These are phyloP conservation scores for Agrenia bidenticulata DNA, from an alignment of 2,888 invertebrate species.

Conservation along the genomic window DNA sequence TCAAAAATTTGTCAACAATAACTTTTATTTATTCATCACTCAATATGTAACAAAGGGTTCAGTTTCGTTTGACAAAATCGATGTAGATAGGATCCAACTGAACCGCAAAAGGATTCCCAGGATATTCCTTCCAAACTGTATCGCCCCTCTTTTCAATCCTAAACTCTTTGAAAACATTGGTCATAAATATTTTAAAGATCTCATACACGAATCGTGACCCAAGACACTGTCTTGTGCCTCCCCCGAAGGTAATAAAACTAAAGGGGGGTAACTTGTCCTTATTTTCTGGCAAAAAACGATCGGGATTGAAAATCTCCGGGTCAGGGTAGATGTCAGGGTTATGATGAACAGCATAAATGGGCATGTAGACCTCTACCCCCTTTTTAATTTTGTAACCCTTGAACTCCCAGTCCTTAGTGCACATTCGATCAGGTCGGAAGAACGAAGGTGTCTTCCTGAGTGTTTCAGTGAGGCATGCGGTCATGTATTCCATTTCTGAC, in stretches of 20 bases:
- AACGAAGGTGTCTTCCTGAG: conserved; percentile 32
- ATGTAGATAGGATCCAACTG: background rate
- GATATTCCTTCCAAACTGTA: background rate
- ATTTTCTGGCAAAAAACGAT: conserved; percentile 41
- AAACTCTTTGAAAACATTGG: background rate
- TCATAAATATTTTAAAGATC: background rate
- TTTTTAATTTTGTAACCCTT: conserved; percentile 27
- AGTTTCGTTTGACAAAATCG: background rate
- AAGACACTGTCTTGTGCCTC: background rate
- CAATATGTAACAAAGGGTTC: no score
- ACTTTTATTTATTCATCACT: no score
- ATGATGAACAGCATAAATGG: conserved; percentile 29
- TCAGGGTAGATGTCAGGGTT: conserved; percentile 30
- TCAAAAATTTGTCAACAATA: no score
- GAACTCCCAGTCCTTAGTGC: conserved; percentile 39
- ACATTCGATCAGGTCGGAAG: conserved; percentile 32
- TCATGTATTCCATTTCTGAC: conserved; percentile 31
- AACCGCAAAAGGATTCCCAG: background rate
- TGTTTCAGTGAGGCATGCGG: conserved; percentile 34
- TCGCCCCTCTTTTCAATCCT: background rate
- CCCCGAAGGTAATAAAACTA: conserved; percentile 21
- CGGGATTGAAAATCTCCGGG: conserved; percentile 33
- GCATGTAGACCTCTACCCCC: conserved; percentile 26
- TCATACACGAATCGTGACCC: background rate
- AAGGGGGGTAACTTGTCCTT: conserved; percentile 39